Base-by-base conservation (phyloP, 2,113 vertebrate genomes). In the Formicarius rufipectus region DNA sequence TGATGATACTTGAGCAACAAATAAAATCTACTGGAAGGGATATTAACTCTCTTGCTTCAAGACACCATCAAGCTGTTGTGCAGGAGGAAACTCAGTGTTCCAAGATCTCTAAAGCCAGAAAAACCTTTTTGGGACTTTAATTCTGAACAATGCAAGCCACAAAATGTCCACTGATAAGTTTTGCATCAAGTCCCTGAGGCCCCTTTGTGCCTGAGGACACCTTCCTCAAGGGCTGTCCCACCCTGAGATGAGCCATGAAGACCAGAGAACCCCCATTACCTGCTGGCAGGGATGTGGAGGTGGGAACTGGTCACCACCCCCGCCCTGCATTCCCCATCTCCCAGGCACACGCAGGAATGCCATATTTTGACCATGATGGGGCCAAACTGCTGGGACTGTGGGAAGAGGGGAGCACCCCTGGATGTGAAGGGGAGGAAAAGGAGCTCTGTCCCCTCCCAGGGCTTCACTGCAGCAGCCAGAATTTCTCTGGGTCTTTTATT, bases 321-420 rank as follows among this genome's bases (percentile, higher is more conserved):
- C 0, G 0, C 13, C 5, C n/a, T 25, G 40, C 2, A 0, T 39
- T 64, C 52, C 45, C 28, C 1, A 0, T 47, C 25, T 45, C 20
- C 14, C 22, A 18, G 24, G 21, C 21, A 23, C 10, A 1, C 9
- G 10, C 27, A 45, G 31, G 20, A 47, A 22, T 35, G 27, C 35
- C 37, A 20, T 35, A 7, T 67, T 71, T 68, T 62, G 42, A n/a
- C 28, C 30, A 4, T 7, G 47, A 25, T 33, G 7, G 18, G 22
- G 27, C 25, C 56, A 60, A 76, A 21, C 15, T 31, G 40, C 62
- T 66, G 63, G 35, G 47, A 49, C 21, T 3, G 0, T 7, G 53
- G 8, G 33, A 22, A 58, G 22, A 35, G 9, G 4, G 58, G 21
- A 74, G 14, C 21, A 45, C 31, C 49, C 33, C 50, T 18, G 50